Percentiles rank a stretch among this genome's conserved stretches.
phyloP scores from a whole-genome alignment of 2,113 vertebrate genomes.

The Rhadina sibilatrix region DNA sequence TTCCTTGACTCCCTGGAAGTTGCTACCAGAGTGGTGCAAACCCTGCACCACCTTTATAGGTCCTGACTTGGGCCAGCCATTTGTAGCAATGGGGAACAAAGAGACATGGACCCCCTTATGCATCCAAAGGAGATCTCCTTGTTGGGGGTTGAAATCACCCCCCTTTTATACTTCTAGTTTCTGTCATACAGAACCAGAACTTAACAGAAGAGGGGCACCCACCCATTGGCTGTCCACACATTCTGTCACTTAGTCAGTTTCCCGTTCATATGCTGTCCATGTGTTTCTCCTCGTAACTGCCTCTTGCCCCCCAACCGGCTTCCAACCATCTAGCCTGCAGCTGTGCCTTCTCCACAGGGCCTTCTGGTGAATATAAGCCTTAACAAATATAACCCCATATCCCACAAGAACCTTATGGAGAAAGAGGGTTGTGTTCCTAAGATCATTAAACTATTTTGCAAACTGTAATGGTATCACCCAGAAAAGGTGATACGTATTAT shows the following conservation, averaged over 20 bases:
- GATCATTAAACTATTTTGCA: not conserved
- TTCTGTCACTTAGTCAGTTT: not conserved
- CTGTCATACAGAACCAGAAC: not conserved
- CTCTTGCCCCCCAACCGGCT: not conserved
- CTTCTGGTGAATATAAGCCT: not conserved
- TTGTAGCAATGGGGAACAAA: not conserved
- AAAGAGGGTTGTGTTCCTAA: not conserved
- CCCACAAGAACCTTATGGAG: not conserved
- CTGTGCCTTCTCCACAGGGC: not conserved
- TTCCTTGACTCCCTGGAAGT: not conserved
- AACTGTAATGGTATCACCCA: not conserved
- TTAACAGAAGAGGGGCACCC: not conserved
- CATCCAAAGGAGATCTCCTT: not conserved
- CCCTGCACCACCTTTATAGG: not conserved
- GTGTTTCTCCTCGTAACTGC: not conserved
- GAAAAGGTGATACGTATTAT: not conserved
- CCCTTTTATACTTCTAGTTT: not conserved
- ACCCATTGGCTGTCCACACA: not conserved
- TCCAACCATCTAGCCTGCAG: not conserved
- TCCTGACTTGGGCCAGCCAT: not conserved
- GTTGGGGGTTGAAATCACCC: not conserved
- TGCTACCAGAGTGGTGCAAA: not conserved
- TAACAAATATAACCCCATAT: not conserved
- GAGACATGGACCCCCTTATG: not conserved
- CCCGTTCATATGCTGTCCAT: not conserved